Evolutionary conservation across 2,113 vertebrate genomes (phyloP).

Genomic region (Scophthalmus maximus): DNA sequence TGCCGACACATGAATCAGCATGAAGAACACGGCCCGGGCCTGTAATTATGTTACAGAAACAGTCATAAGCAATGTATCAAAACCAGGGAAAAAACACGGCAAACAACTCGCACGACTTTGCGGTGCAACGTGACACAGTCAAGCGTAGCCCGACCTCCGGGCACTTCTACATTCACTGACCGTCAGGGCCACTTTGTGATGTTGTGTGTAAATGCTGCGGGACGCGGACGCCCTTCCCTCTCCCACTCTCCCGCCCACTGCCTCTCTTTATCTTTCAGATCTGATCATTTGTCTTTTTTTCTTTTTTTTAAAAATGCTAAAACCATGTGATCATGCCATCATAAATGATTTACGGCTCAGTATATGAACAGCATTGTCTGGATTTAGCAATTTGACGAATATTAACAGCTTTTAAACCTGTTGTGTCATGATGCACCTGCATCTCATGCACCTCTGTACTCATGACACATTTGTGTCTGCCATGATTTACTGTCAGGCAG

Average conservation of each 20-base stretch:
- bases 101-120: slow-evolving; percentile 19
- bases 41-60: slow-evolving; percentile 12
- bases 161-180: slow-evolving; percentile 56
- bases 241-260: slow-evolving; percentile 5
- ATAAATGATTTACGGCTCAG: slow-evolving; percentile 7
- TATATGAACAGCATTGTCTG: background rate
- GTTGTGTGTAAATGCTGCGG: slow-evolving; percentile 63
- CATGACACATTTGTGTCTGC: slow-evolving; percentile 5
- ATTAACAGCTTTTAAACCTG: background rate
- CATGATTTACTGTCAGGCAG: slow-evolving; percentile 36
- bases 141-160: slow-evolving; percentile 51
- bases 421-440: background rate
- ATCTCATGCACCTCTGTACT: background rate
- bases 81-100: background rate
- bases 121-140: slow-evolving; percentile 30
- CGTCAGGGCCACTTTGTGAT: slow-evolving; percentile 69
- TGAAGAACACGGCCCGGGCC: background rate
- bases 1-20: background rate
- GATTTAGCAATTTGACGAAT: background rate
- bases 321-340: no score
- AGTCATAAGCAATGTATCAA: slow-evolving; percentile 16
- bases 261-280: slow-evolving; percentile 17
- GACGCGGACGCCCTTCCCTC: slow-evolving; percentile 56
- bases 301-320: background rate
- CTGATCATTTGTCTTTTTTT: slow-evolving; percentile 23